Evolutionary conservation across 2,113 vertebrate genomes (phyloP), one percentile per base, ranked within the genome.

Genomic region (Daphoenositta chrysoptera): DNA sequence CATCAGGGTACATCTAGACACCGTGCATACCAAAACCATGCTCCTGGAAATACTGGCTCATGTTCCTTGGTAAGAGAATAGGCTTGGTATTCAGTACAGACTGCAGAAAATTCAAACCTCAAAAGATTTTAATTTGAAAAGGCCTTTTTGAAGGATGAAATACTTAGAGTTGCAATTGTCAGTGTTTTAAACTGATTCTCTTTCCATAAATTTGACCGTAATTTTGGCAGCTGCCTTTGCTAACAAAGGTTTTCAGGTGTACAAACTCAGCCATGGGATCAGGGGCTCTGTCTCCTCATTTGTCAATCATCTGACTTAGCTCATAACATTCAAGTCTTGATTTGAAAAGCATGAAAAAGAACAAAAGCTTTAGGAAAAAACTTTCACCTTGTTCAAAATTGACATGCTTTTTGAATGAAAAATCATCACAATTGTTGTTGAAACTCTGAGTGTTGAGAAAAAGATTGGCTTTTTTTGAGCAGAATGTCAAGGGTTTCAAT

Each of bases 21-120:
- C 11, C 12, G 40, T 0, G 3, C 39, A 37, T 42, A 37, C 31
- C 15, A 61, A 83, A 91, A 40, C 10, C 19, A 42, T 0, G 0
- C 15, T 71, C 30, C 60, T 73, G 30, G 69, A 65, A 89, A 72
- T 81, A 56, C 1, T 28, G 15, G 16, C 30, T 82, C 31, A 20
- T 47, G 51, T 21, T 93, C 48, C 35, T 54, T 58, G 8, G 18
- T 44, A 37, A 48, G 7, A 60, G 12, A 84, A 53, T 8, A 82
- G 35, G 35, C 10, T 39, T 77, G 28, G 20, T 65, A 61, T 77
- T 69, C 54, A 69, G 40, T 22, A 50, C 7, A 35, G 57, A 42
- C 84, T 23, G 33, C 19, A 66, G 48, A 58, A 85, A 79, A 51
- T 33, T 2, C 35, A 72, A 68, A 80, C 5, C 16, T 48, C 42